Percentiles rank a stretch among this genome's conserved stretches.
Evolutionary conservation across 2,113 vertebrate species (phyloP).

Genomic region (Chamaetylas fuelleborni): DNA sequence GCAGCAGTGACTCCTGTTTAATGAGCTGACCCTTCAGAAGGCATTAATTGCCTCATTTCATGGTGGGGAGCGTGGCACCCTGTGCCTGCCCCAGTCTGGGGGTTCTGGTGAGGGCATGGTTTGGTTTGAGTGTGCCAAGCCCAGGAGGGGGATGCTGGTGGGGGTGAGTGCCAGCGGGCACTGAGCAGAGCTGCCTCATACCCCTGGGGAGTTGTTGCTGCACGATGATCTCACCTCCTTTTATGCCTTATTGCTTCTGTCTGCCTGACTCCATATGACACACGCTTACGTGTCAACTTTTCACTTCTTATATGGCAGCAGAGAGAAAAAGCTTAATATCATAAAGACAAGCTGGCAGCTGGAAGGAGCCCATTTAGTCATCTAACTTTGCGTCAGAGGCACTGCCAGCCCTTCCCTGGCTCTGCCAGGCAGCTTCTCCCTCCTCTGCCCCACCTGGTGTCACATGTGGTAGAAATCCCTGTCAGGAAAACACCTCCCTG

Average conservation of each 20-base stretch:
- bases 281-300: slow-evolving; percentile 46
- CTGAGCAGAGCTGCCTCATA: background rate
- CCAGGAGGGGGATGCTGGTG: background rate
- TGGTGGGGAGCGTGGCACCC: background rate
- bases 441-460: background rate
- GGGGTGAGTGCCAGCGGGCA: background rate
- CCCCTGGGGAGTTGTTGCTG: slow-evolving; percentile 14
- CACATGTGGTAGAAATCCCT: background rate
- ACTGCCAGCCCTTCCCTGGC: background rate
- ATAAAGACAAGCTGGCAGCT: slow-evolving; percentile 20
- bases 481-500: background rate
- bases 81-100: background rate
- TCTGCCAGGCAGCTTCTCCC: background rate
- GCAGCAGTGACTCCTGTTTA: background rate
- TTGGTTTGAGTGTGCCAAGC: background rate
- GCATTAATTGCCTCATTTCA: accelerated
- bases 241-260: slow-evolving; percentile 67
- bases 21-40: background rate
- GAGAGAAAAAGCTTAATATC: slow-evolving; percentile 10
- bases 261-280: slow-evolving; percentile 41
- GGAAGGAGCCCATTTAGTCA: slow-evolving; percentile 42
- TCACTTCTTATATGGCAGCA: slow-evolving; percentile 36
- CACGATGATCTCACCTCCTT: slow-evolving; percentile 58
- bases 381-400: slow-evolving; percentile 20
- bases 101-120: background rate